phyloP scores from a whole-genome alignment of 2,797 vertebrate species.

The Tragelaphus eurycerus region DNA sequence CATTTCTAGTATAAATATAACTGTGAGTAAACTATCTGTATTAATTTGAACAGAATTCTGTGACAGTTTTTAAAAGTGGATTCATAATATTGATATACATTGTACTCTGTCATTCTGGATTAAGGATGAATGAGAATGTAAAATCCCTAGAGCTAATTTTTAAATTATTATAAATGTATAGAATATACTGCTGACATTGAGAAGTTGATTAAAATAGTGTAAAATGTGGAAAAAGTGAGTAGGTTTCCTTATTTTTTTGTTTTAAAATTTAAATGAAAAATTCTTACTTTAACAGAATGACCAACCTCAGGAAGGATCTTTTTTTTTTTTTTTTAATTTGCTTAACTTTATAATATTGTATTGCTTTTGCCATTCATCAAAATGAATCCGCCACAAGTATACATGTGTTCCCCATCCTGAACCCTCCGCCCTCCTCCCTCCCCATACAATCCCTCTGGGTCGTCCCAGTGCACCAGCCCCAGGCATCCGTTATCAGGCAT shows the following conservation, averaged over 20 bases:
- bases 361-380: too few species aligned
- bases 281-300: background rate
- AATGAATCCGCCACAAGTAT: too few species aligned
- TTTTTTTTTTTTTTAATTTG: too few species aligned
- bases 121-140: conserved; percentile 49
- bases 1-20: background rate
- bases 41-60: conserved; percentile 32
- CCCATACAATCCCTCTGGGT: too few species aligned
- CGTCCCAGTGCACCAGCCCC: too few species aligned
- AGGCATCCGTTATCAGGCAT: too few species aligned
- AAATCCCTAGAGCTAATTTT: conserved; percentile 38
- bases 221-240: conserved; percentile 10
- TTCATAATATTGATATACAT: background rate
- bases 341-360: too few species aligned
- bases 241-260: background rate
- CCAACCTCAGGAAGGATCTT: background rate
- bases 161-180: background rate
- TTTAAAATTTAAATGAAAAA: conserved; percentile 44
- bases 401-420: too few species aligned
- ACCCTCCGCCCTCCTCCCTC: too few species aligned
- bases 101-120: background rate
- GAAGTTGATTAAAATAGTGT: conserved; percentile 39
- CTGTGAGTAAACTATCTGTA: background rate
- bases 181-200: background rate
- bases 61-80: conserved; percentile 38